Conservation (phyloP, 2,113 vertebrate genomes). For the Calcarius ornatus region DNA sequence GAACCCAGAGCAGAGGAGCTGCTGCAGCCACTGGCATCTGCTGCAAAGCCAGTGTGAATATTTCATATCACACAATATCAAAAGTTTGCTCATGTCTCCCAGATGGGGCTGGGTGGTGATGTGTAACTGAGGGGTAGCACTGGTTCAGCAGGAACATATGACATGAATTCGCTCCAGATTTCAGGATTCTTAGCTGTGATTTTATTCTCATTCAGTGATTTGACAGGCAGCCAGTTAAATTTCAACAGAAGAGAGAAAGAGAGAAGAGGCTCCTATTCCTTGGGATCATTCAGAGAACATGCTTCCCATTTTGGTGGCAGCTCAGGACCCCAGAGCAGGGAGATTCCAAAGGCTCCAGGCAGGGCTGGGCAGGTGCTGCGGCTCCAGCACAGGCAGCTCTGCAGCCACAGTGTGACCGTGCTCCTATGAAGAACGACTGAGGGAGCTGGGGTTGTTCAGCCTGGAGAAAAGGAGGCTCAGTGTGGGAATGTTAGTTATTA, state of each 20-base stretch:
- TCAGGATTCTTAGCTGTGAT: not conserved
- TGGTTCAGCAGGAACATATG: constrained; percentile 11
- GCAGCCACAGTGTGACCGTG: not conserved
- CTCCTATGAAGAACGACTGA: too few relatives aligned
- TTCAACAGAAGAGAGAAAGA: not conserved
- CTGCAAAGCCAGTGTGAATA: constrained; percentile 42
- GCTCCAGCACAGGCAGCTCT: accelerated
- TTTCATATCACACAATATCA: not conserved
- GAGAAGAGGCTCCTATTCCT: not conserved
- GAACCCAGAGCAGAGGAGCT: not conserved
- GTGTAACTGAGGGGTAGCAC: constrained; percentile 7
- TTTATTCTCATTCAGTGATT: not conserved
- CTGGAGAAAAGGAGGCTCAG: too few relatives aligned
- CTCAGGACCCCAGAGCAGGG: not conserved
- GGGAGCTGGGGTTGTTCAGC: too few relatives aligned
- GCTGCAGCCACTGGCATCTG: constrained; percentile 21
- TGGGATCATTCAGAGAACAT: not conserved
- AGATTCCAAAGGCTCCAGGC: not conserved
- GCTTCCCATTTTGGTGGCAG: not conserved
- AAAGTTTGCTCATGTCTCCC: constrained; percentile 20
- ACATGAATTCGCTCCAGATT: constrained; percentile 11
- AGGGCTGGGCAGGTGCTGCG: not conserved
- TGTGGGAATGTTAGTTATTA: too few relatives aligned
- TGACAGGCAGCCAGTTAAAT: constrained; percentile 8
- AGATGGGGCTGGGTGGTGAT: not conserved